phyloP scores from a whole-genome alignment of 2,113 vertebrate genomes.

The Rattus rattus region DNA sequence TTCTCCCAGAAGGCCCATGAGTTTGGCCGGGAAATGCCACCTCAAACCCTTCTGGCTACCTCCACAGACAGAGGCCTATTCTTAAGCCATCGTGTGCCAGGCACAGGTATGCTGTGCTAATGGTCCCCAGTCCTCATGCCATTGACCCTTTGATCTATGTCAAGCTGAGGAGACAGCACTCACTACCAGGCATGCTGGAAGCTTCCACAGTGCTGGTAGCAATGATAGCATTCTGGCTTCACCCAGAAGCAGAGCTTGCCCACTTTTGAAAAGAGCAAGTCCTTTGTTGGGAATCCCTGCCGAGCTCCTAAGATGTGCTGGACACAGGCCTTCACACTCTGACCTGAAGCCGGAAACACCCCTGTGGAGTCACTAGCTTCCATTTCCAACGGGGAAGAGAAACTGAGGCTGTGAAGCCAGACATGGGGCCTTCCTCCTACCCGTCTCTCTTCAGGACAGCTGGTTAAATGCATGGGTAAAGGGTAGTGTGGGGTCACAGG shows the following conservation, averaged over 20 bases:
- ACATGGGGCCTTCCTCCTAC: too few relatives aligned
- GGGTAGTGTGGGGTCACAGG: not conserved
- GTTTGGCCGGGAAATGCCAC: not conserved
- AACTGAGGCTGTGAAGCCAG: not conserved
- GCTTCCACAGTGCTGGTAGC: not conserved
- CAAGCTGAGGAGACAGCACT: slow-evolving; percentile 34
- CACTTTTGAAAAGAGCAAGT: not conserved
- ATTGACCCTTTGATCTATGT: slow-evolving; percentile 46
- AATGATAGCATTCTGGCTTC: not conserved
- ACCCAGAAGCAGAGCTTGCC: not conserved
- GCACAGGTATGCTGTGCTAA: not conserved
- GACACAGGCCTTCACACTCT: fast-evolving
- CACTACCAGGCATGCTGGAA: slow-evolving; percentile 8
- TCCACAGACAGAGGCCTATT: not conserved
- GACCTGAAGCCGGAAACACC: too few relatives aligned
- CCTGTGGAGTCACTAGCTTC: not conserved
- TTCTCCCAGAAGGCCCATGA: not conserved
- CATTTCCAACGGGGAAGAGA: not conserved
- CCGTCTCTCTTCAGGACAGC: not conserved
- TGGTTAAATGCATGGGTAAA: not conserved
- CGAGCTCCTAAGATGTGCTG: fast-evolving
- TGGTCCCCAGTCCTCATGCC: not conserved
- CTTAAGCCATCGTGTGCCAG: not conserved
- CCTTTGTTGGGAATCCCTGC: not conserved
- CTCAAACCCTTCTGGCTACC: not conserved